A percentile compares a stretch with the other conserved stretches of the same genome.
Conservation (phyloP, 2,888 invertebrate genomes). For the Melanostoma mellinum region DNA sequence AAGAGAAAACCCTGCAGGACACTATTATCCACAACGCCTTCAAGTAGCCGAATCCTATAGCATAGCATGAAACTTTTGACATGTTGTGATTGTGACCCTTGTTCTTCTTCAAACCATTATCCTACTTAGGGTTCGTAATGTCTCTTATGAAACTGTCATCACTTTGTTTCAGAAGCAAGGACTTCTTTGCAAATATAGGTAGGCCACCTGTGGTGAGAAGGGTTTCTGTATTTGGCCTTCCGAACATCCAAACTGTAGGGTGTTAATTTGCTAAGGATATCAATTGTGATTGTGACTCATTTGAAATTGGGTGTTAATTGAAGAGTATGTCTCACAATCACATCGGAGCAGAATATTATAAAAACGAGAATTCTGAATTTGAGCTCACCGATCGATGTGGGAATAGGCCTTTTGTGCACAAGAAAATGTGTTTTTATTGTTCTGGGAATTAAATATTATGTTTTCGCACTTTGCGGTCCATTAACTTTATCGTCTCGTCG, state of each 20-base stretch:
- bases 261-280: constrained; percentile 47
- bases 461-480: constrained; percentile 52
- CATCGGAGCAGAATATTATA: neutral
- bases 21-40: constrained; percentile 75
- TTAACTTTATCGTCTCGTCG: constrained; percentile 48
- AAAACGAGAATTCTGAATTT: constrained; percentile 4
- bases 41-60: constrained; percentile 76
- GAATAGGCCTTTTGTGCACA: neutral
- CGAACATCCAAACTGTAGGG: constrained; percentile 32
- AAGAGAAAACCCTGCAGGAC: constrained; percentile 48
- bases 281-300: constrained; percentile 3
- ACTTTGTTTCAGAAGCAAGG: constrained; percentile 34
- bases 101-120: constrained; percentile 32
- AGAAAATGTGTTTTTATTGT: constrained; percentile 14
- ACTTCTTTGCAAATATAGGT: constrained; percentile 53
- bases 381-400: neutral
- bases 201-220: constrained; percentile 42
- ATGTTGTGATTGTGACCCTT: constrained; percentile 44
- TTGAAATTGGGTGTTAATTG: constrained; percentile 64
- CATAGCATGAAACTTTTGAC: constrained; percentile 74
- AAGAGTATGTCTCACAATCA: constrained; percentile 49
- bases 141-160: constrained; percentile 58
- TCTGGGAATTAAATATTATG: constrained; percentile 42
- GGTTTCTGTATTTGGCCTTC: constrained; percentile 26
- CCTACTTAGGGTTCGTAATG: constrained; percentile 8